Percentiles rank a stretch among this genome's conserved stretches.
Evolutionary conservation across 1,140 invertebrate genomes (phyloP).

Genomic region (Atta cephalotes): DNA sequence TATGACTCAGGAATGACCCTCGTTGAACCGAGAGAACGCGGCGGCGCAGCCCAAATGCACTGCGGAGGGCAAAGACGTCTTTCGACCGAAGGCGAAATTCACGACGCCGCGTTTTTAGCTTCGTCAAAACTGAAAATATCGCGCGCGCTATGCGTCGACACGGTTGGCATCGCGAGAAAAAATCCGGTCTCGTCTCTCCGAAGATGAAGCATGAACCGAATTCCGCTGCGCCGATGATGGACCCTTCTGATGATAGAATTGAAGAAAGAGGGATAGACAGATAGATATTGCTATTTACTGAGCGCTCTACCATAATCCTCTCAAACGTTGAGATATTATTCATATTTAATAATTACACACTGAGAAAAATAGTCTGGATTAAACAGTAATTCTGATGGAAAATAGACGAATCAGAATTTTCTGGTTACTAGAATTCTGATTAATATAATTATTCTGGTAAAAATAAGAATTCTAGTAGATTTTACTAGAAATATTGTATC

Average conservation of each 20-base stretch:
- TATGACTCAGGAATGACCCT: conserved; percentile 84
- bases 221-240: neutral
- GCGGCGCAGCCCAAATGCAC: conserved; percentile 78
- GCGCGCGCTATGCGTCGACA: conserved; percentile 30
- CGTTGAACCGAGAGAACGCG: conserved; percentile 78
- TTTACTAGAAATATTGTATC: too few species aligned
- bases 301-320: too few species aligned
- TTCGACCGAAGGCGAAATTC: conserved; percentile 75
- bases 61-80: conserved; percentile 65
- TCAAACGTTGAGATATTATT: too few species aligned
- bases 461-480: too few species aligned
- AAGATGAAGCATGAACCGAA: neutral
- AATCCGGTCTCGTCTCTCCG: neutral
- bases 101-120: conserved; percentile 80
- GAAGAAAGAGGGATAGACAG: neutral
- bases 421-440: too few species aligned
- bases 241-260: too few species aligned
- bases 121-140: conserved; percentile 79
- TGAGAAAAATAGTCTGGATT: too few species aligned
- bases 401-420: too few species aligned
- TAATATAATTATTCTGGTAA: too few species aligned
- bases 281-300: too few species aligned
- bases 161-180: neutral
- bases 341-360: too few species aligned
- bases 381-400: too few species aligned